Conservation (phyloP, 2,113 vertebrate genomes). For the Setophaga coronata region DNA sequence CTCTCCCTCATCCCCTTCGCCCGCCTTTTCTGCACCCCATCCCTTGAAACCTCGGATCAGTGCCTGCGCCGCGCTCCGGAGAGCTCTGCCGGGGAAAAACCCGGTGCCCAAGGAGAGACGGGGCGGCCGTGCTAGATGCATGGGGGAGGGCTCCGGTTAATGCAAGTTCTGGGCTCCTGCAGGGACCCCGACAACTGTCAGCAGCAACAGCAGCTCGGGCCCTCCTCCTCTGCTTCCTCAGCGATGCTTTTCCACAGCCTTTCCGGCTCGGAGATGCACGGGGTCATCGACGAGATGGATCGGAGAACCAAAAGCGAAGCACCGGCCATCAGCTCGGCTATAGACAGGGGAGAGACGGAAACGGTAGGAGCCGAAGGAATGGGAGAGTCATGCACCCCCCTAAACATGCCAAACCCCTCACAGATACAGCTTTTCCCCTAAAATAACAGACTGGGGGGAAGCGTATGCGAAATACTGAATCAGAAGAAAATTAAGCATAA, state of each 20-base stretch:
- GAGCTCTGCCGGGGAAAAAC: not conserved
- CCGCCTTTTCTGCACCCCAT: conserved; percentile 11
- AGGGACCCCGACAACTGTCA: conserved; percentile 65
- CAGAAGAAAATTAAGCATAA: not conserved
- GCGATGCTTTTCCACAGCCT: conserved; percentile 98
- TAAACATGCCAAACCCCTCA: not conserved
- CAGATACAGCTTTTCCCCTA: conserved; percentile 1
- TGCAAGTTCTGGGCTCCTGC: conserved; percentile 85
- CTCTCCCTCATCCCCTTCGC: not conserved
- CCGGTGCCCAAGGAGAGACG: conserved; percentile 59
- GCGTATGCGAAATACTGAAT: not conserved
- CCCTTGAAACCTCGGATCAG: conserved; percentile 61
- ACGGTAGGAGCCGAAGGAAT: conserved; percentile 84
- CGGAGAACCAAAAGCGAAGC: conserved; percentile 93
- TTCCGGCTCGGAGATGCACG: conserved; percentile 95
- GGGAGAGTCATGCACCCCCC: not conserved
- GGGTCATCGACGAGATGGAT: conserved; percentile 98
- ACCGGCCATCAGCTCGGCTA: conserved; percentile 94
- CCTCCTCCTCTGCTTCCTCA: conserved; percentile 62
- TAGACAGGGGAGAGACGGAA: conserved; percentile 97
- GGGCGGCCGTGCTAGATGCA: conserved; percentile 68
- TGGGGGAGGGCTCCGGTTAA: conserved; percentile 79
- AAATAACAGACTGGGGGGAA: conserved; percentile 1
- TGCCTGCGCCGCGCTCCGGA: conserved; percentile 38
- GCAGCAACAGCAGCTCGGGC: conserved; percentile 50